phyloP scores from a whole-genome alignment of 2,113 vertebrate species.

The Neolamprologus cancellatus region DNA sequence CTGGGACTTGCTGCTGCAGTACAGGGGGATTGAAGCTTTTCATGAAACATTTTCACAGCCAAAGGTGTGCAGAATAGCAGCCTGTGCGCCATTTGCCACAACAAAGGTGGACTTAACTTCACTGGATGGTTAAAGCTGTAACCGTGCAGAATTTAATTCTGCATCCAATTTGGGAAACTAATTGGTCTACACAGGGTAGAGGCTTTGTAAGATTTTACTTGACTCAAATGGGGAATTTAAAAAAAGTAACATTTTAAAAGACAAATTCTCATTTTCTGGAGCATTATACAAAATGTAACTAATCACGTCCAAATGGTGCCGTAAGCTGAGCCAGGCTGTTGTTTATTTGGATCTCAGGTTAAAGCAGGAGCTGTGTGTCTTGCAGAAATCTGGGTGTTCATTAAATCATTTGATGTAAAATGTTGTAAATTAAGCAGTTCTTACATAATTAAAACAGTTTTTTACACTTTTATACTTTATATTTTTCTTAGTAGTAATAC shows the following conservation, averaged over 20 bases:
- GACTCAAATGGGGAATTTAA: neutral
- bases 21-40: constrained; percentile 58
- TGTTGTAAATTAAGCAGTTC: neutral
- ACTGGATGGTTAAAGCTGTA: neutral
- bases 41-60: constrained; percentile 55
- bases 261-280: neutral
- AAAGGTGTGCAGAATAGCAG: constrained; percentile 43
- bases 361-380: neutral
- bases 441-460: neutral
- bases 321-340: neutral
- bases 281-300: constrained; percentile 25
- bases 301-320: constrained; percentile 11
- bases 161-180: constrained; percentile 18
- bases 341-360: neutral
- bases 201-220: neutral
- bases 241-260: neutral
- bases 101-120: constrained; percentile 17
- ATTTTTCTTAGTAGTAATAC: neutral
- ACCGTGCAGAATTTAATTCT: neutral
- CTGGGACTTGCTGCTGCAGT: constrained; percentile 42
- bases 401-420: neutral
- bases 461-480: neutral
- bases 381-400: neutral
- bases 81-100: constrained; percentile 17
- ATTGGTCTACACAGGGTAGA: constrained; percentile 5